These are phyloP conservation scores for Hylaeus anthracinus DNA, from an alignment of 1,140 invertebrate genomes.

Conservation along the genomic window DNA sequence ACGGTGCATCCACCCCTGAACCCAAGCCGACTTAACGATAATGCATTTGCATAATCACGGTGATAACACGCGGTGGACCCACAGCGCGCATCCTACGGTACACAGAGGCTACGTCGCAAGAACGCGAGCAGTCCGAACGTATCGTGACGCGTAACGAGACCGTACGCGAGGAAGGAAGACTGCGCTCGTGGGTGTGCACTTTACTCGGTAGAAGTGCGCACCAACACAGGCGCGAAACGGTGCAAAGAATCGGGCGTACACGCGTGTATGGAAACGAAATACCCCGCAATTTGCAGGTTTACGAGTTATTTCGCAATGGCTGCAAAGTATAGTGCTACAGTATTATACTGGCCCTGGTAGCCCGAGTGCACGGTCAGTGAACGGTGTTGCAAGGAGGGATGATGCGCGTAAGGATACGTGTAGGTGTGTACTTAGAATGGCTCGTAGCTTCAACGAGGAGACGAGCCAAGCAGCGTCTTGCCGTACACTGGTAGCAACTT, in stretches of 20 bases:
- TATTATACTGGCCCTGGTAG: conserved; percentile 71
- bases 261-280: conserved; percentile 76
- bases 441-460: neutral
- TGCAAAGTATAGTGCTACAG: conserved; percentile 80
- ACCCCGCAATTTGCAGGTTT: conserved; percentile 81
- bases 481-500: neutral
- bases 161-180: neutral
- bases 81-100: neutral
- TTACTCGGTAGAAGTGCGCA: conserved; percentile 24
- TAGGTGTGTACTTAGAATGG: conserved; percentile 9
- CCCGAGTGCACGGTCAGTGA: conserved; percentile 61
- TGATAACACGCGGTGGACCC: conserved; percentile 60
- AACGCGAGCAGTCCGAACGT: neutral
- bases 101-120: neutral
- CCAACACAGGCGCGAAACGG: conserved; percentile 30
- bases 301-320: conserved; percentile 82
- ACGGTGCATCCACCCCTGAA: no score
- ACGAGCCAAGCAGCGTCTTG: conserved; percentile 8
- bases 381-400: conserved; percentile 55
- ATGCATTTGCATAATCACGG: conserved; percentile 69
- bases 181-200: conserved; percentile 33
- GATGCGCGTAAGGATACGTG: conserved; percentile 25
- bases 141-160: neutral
- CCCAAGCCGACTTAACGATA: neutral
- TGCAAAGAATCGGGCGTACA: conserved; percentile 44